Percentiles rank a stretch among this genome's conserved stretches.
These are phyloP conservation scores for Cryptus viduatorius DNA, from an alignment of 2,888 invertebrate species.

Conservation along the genomic window DNA sequence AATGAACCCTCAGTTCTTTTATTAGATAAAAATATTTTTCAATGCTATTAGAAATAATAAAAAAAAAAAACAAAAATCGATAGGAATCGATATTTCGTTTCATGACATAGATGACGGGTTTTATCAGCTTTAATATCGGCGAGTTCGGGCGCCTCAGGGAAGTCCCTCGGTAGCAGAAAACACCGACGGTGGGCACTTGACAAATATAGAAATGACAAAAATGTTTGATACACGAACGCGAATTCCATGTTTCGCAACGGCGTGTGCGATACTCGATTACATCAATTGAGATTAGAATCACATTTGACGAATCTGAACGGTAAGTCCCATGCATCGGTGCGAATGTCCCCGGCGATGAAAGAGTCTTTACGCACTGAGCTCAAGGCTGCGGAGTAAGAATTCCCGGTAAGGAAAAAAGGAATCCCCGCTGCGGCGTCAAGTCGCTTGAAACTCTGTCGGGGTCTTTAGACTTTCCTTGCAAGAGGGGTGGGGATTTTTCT, in stretches of 20 bases:
- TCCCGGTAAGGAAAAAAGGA: background rate
- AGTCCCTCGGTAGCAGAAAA: background rate
- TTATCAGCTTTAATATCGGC: background rate
- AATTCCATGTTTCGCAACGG: background rate
- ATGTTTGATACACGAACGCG: background rate
- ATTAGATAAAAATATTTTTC: background rate
- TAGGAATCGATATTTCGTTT: background rate
- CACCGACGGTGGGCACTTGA: background rate
- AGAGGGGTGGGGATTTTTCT: background rate
- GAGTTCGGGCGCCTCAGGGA: background rate
- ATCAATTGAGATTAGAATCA: background rate
- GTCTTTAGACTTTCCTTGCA: background rate
- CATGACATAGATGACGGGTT: background rate
- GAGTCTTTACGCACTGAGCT: background rate
- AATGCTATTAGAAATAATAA: background rate
- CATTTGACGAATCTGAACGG: background rate
- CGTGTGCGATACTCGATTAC: background rate
- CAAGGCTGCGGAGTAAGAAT: background rate
- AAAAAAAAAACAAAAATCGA: background rate
- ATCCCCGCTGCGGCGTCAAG: background rate
- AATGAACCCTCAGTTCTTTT: no score
- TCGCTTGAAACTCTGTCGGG: background rate
- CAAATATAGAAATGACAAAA: background rate
- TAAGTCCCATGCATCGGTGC: background rate
- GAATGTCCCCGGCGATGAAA: background rate